Percentiles rank a stretch among this genome's conserved stretches.
These are phyloP conservation scores for Episyrphus balteatus DNA, from an alignment of 1,140 invertebrate species.

Conservation along the genomic window DNA sequence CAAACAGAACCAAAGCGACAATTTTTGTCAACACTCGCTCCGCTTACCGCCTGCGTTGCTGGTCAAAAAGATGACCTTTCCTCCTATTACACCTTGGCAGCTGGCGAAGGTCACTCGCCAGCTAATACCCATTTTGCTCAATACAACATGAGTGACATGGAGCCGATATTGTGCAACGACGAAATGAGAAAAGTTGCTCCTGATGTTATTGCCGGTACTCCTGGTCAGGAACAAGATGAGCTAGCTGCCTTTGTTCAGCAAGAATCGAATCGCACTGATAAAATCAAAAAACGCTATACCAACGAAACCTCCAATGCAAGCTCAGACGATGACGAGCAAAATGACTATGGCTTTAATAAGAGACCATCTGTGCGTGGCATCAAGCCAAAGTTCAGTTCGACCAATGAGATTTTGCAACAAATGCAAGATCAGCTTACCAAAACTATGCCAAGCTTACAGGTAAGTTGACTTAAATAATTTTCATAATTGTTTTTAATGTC, in stretches of 20 bases:
- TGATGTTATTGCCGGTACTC: constrained; percentile 65
- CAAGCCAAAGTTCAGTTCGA: constrained; percentile 50
- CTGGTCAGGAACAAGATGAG: constrained; percentile 54
- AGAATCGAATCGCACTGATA: constrained; percentile 65
- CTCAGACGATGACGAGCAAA: constrained; percentile 65
- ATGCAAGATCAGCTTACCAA: constrained; percentile 59
- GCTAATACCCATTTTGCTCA: constrained; percentile 40
- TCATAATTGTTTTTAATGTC: background rate
- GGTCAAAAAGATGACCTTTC: constrained; percentile 52
- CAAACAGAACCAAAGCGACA: constrained; percentile 49
- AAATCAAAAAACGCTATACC: constrained; percentile 61
- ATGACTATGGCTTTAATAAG: constrained; percentile 81
- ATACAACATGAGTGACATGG: constrained; percentile 57
- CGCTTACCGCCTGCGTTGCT: constrained; percentile 60
- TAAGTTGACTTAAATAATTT: constrained; percentile 10
- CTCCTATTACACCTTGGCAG: constrained; percentile 53
- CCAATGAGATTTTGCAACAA: constrained; percentile 69
- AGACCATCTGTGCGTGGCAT: constrained; percentile 66
- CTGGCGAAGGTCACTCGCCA: constrained; percentile 42
- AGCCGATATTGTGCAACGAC: constrained; percentile 35
- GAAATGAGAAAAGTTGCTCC: constrained; percentile 47
- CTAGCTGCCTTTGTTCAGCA: constrained; percentile 73
- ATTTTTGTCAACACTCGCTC: constrained; percentile 61
- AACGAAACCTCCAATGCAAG: constrained; percentile 41
- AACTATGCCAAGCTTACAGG: constrained; percentile 31